Conservation (phyloP, 2,113 vertebrate genomes). For the Misgurnus anguillicaudatus region DNA sequence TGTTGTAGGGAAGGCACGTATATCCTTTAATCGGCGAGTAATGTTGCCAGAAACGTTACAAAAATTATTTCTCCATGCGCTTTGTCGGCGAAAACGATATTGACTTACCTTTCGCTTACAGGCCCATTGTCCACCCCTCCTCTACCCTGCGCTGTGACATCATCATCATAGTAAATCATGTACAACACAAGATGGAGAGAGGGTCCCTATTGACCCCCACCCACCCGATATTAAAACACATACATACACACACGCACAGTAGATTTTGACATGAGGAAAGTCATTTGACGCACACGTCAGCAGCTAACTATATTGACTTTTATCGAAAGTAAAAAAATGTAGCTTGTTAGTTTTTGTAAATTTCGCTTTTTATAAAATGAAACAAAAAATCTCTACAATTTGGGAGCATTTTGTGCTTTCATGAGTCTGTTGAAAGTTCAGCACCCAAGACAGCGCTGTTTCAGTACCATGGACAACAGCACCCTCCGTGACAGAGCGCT, state of each 20-base stretch:
- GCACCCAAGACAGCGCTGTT: slow-evolving; percentile 61
- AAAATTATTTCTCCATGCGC: slow-evolving; percentile 71
- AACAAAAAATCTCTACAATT: not conserved
- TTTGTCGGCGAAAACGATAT: slow-evolving; percentile 82
- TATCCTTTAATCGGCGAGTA: slow-evolving; percentile 25
- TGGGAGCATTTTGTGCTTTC: not conserved
- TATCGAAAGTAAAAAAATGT: not conserved
- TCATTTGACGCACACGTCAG: not conserved
- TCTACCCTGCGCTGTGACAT: slow-evolving; percentile 87
- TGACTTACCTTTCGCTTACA: slow-evolving; percentile 88
- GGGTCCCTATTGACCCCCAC: slow-evolving; percentile 49
- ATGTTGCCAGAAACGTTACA: slow-evolving; percentile 53
- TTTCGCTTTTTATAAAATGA: not conserved
- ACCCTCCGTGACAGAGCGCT: not conserved
- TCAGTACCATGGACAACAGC: slow-evolving; percentile 66
- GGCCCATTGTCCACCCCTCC: slow-evolving; percentile 86
- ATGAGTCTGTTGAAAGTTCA: slow-evolving; percentile 35
- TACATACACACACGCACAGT: slow-evolving; percentile 37
- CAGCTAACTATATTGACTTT: not conserved
- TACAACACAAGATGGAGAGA: slow-evolving; percentile 78
- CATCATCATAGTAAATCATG: slow-evolving; percentile 87
- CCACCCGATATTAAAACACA: not conserved
- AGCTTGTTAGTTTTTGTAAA: too few species aligned
- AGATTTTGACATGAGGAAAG: slow-evolving; percentile 9
- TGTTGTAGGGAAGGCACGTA: slow-evolving; percentile 10